A percentile compares a stretch with the other conserved stretches of the same genome.
phyloP scores from a whole-genome alignment of 2,113 vertebrate species.

The Xiphophorus couchianus region DNA sequence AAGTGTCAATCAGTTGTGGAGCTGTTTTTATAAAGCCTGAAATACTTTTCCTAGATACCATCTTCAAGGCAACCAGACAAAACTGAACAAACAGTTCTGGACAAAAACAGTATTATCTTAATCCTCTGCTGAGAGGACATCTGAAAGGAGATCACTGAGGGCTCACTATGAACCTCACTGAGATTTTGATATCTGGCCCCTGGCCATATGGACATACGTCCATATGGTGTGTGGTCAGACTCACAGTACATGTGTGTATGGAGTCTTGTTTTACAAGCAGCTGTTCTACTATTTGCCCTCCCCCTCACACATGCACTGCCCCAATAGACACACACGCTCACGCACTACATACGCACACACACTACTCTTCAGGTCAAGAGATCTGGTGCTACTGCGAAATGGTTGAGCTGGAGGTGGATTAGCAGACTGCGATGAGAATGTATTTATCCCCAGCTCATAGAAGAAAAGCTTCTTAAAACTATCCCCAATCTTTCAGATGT shows the following conservation, averaged over 20 bases:
- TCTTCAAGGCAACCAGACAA: neutral
- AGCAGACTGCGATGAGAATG: conserved; percentile 43
- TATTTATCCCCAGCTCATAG: conserved; percentile 63
- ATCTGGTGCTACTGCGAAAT: conserved; percentile 66
- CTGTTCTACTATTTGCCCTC: conserved; percentile 63
- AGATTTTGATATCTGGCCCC: conserved; percentile 67
- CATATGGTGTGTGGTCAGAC: conserved; percentile 17
- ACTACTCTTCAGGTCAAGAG: conserved; percentile 59
- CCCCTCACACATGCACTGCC: conserved; percentile 9
- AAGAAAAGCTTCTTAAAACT: conserved; percentile 51
- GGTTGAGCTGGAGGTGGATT: conserved; percentile 68
- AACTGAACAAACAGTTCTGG: neutral
- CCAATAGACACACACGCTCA: conserved; percentile 7
- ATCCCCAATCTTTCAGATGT: conserved; percentile 51
- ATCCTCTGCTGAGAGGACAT: conserved; percentile 50
- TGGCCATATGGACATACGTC: conserved; percentile 69
- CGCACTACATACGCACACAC: conserved; percentile 15
- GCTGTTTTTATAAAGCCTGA: neutral
- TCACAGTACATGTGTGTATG: conserved; percentile 7
- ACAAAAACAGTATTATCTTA: conserved; percentile 63
- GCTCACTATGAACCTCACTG: conserved; percentile 60
- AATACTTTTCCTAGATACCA: neutral
- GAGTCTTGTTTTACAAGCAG: conserved; percentile 78
- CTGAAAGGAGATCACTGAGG: conserved; percentile 74
- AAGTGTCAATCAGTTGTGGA: neutral